A percentile compares a stretch with the other conserved stretches of the same genome.
Conservation (phyloP, 2,797 vertebrate genomes). For the Chaenodraco wilsoni region DNA sequence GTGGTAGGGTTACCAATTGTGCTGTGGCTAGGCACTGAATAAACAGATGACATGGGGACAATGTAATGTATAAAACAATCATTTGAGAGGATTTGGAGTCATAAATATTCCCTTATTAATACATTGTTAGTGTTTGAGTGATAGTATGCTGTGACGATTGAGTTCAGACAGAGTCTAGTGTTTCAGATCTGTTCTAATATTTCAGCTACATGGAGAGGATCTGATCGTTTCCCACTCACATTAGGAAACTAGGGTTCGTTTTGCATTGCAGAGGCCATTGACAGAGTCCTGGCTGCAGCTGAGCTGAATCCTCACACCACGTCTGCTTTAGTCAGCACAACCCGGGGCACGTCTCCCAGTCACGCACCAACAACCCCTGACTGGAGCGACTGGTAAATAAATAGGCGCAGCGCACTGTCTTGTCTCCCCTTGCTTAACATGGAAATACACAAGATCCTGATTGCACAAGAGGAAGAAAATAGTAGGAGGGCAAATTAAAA, state of each 20-base stretch:
- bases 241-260: constrained; percentile 59
- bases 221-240: constrained; percentile 33
- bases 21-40: not conserved
- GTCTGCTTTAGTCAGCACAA: constrained; percentile 67
- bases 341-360: constrained; percentile 62
- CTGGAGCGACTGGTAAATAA: constrained; percentile 70
- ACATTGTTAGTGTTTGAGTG: not conserved
- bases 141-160: too few species aligned
- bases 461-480: constrained; percentile 62
- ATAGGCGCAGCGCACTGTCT: constrained; percentile 65
- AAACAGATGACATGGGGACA: constrained; percentile 20
- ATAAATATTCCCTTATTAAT: constrained; percentile 1
- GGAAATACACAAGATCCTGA: constrained; percentile 65
- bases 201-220: constrained; percentile 18
- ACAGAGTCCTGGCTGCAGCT: constrained; percentile 54
- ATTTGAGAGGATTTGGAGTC: not conserved
- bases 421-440: constrained; percentile 57
- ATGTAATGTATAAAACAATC: constrained; percentile 8
- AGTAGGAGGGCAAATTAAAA: constrained; percentile 67
- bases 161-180: not conserved
- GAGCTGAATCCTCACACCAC: constrained; percentile 42
- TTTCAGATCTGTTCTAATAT: not conserved
- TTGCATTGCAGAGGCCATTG: constrained; percentile 52
- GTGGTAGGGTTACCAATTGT: constrained; percentile 18
- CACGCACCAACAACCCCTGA: constrained; percentile 67